A percentile compares a stretch with the other conserved stretches of the same genome.
These are phyloP conservation scores for Bubo blakistoni DNA, from an alignment of 2,113 vertebrate species.

Conservation along the genomic window DNA sequence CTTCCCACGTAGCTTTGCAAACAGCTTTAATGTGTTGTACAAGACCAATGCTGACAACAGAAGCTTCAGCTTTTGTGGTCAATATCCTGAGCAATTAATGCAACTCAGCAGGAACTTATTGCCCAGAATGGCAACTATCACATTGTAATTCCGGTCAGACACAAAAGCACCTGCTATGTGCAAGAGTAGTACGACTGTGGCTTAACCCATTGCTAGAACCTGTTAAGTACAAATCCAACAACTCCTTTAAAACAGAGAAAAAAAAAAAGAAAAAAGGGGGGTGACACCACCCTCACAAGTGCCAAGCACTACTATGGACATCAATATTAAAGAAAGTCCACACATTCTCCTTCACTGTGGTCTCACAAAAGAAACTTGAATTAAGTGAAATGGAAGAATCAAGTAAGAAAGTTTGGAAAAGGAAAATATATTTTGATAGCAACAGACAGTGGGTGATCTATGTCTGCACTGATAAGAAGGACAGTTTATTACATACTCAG, in stretches of 20 bases:
- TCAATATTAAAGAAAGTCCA: not conserved
- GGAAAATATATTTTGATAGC: not conserved
- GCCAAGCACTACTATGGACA: not conserved
- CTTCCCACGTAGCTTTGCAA: slow-evolving; percentile 16
- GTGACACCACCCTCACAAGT: not conserved
- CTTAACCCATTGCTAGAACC: not conserved
- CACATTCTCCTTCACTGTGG: not conserved
- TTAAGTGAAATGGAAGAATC: not conserved
- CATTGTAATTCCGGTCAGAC: not conserved
- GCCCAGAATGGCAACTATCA: slow-evolving; percentile 37
- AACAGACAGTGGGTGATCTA: not conserved
- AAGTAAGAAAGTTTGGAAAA: not conserved
- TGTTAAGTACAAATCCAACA: not conserved
- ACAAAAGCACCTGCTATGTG: not conserved
- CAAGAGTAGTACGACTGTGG: not conserved
- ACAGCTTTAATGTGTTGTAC: not conserved
- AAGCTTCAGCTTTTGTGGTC: slow-evolving; percentile 51
- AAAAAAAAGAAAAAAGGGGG: not conserved
- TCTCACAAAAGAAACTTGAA: not conserved
- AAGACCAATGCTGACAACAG: slow-evolving; percentile 34
- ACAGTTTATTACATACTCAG: not conserved
- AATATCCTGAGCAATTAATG: slow-evolving; percentile 58
- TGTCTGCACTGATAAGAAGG: accelerated
- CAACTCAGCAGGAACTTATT: slow-evolving; percentile 47
- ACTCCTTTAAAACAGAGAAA: not conserved